A percentile compares a stretch with the other conserved stretches of the same genome.
These are phyloP conservation scores for Tigriopus californicus DNA, from an alignment of 2,888 invertebrate species.

Conservation along the genomic window DNA sequence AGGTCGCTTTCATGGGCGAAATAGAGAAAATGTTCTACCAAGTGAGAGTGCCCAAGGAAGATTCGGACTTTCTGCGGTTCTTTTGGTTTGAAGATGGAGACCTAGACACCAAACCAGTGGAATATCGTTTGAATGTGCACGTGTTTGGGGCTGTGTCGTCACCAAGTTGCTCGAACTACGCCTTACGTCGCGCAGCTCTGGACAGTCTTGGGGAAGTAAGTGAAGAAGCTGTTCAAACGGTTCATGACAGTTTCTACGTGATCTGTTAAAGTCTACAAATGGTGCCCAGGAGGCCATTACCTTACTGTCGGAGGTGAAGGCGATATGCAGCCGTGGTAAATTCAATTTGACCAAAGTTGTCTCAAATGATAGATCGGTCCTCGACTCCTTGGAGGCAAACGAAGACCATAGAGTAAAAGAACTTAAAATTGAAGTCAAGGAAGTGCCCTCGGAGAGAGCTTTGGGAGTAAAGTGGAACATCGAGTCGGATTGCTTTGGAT, in stretches of 20 bases:
- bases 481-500: not conserved
- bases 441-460: slow-evolving; percentile 3
- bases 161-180: not conserved
- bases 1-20: slow-evolving; percentile 1
- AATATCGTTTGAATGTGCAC: slow-evolving; percentile 4
- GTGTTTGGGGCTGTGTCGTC: not conserved
- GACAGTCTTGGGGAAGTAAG: not conserved
- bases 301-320: not conserved
- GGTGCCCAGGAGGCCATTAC: not conserved
- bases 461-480: slow-evolving; percentile 10
- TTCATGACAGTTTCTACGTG: slow-evolving; percentile 15
- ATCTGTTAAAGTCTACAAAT: slow-evolving; percentile 1
- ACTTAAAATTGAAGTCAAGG: too few relatives aligned
- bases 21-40: slow-evolving; percentile 12
- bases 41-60: slow-evolving; percentile 8
- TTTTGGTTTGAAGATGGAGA: not conserved
- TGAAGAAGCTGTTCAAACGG: not conserved
- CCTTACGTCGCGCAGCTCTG: not conserved
- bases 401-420: too few relatives aligned
- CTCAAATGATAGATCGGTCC: not conserved
- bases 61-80: slow-evolving; percentile 4
- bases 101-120: not conserved
- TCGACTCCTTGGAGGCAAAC: not conserved
- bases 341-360: slow-evolving; percentile 7
- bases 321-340: not conserved